Percentiles rank a stretch among this genome's conserved stretches.
phyloP scores from a whole-genome alignment of 1,140 invertebrate species.

The Metopolophium dirhodum region DNA sequence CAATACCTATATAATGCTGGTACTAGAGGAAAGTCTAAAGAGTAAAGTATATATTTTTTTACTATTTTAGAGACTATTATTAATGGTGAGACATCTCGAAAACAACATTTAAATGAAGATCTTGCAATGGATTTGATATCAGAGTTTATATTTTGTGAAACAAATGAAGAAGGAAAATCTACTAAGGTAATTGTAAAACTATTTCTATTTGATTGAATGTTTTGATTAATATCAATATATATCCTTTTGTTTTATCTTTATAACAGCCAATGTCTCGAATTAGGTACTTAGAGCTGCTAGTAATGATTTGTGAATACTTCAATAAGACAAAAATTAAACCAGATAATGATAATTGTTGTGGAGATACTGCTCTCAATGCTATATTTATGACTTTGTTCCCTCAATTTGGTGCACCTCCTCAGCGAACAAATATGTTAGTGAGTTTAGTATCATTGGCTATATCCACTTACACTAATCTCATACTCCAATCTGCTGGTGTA shows the following conservation, averaged over 20 bases:
- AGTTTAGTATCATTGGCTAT: slow-evolving; percentile 80
- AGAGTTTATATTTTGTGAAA: slow-evolving; percentile 82
- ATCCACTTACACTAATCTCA: slow-evolving; percentile 73
- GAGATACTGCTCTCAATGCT: slow-evolving; percentile 78
- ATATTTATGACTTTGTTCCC: slow-evolving; percentile 81
- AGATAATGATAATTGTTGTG: slow-evolving; percentile 64
- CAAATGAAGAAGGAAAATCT: slow-evolving; percentile 68
- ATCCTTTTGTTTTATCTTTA: neutral
- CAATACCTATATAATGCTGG: neutral
- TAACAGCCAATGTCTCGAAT: slow-evolving; percentile 50
- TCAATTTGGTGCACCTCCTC: slow-evolving; percentile 67
- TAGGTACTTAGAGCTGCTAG: slow-evolving; percentile 28
- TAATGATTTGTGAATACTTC: slow-evolving; percentile 51
- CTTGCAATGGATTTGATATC: slow-evolving; percentile 78
- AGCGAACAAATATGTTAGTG: slow-evolving; percentile 74
- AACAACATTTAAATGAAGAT: slow-evolving; percentile 67
- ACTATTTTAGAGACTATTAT: slow-evolving; percentile 60
- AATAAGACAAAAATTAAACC: slow-evolving; percentile 52
- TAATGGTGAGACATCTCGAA: slow-evolving; percentile 62
- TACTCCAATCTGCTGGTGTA: slow-evolving; percentile 77
- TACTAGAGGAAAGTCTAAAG: neutral
- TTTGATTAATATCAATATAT: neutral
- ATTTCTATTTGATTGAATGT: neutral
- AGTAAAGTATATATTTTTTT: neutral
- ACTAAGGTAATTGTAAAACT: slow-evolving; percentile 60